These are phyloP conservation scores for Rhingia rostrata DNA, from an alignment of 2,888 invertebrate genomes.

Conservation along the genomic window DNA sequence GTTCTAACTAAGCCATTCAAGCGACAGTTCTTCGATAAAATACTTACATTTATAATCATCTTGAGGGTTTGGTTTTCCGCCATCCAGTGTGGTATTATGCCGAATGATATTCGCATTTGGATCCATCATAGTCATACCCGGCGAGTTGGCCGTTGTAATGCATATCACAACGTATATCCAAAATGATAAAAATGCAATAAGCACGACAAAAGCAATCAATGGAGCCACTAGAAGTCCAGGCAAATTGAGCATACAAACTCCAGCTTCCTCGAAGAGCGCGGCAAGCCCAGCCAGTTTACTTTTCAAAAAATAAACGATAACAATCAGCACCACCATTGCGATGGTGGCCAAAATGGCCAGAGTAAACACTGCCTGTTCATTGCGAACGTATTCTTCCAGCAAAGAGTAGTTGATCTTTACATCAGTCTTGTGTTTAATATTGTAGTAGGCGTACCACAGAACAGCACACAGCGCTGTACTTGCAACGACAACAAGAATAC, in stretches of 20 bases:
- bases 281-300: conserved; percentile 92
- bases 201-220: conserved; percentile 90
- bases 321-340: conserved; percentile 91
- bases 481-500: conserved; percentile 90
- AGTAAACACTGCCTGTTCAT: conserved; percentile 92
- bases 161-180: conserved; percentile 94
- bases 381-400: conserved; percentile 91
- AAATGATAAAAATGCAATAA: conserved; percentile 91
- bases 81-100: conserved; percentile 69
- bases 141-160: conserved; percentile 91
- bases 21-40: neutral
- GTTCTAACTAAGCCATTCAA: neutral
- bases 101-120: conserved; percentile 77
- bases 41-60: conserved; percentile 79
- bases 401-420: conserved; percentile 79
- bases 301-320: conserved; percentile 90
- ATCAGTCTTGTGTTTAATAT: conserved; percentile 85
- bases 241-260: conserved; percentile 92
- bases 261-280: conserved; percentile 94
- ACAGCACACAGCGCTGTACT: conserved; percentile 90
- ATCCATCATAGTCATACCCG: conserved; percentile 84
- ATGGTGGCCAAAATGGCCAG: conserved; percentile 94
- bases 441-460: conserved; percentile 95
- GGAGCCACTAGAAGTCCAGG: conserved; percentile 94
- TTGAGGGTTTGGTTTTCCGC: conserved; percentile 76